Evolutionary conservation across 2,797 vertebrate species (phyloP).

Genomic region (Lagothrix lagotricha): DNA sequence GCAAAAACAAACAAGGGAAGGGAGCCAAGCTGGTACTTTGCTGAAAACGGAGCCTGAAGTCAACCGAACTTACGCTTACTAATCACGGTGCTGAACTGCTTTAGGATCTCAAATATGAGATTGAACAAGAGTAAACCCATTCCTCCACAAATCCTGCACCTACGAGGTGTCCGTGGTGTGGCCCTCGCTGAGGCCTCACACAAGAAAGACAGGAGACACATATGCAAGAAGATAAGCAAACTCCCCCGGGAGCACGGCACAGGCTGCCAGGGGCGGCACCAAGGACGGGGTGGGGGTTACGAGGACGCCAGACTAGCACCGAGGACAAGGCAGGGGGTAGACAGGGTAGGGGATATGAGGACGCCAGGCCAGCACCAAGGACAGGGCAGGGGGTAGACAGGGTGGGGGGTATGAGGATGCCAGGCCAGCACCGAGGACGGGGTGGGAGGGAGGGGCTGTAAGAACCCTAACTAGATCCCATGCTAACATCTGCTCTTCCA

Average conservation of each 20-base stretch:
- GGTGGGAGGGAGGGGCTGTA: not conserved
- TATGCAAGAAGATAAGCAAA: too few relatives aligned
- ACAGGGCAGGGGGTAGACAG: too few relatives aligned
- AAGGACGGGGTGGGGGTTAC: not conserved
- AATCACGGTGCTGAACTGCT: too few relatives aligned
- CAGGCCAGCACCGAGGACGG: too few relatives aligned
- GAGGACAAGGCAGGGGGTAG: too few relatives aligned
- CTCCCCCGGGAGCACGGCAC: not conserved
- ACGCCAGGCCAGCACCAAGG: too few relatives aligned
- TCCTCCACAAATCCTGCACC: not conserved
- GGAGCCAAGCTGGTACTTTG: accelerated
- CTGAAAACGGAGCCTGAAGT: too few relatives aligned
- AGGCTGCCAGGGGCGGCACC: too few relatives aligned
- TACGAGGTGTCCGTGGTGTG: too few relatives aligned
- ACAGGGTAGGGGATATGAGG: too few relatives aligned
- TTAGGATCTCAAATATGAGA: not conserved
- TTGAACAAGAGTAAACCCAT: not conserved
- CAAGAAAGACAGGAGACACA: accelerated
- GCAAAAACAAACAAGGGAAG: accelerated
- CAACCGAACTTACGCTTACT: accelerated
- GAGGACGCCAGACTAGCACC: too few relatives aligned
- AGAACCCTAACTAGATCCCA: not conserved
- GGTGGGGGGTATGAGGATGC: too few relatives aligned
- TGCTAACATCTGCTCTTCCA: not conserved
- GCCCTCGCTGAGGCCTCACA: not conserved